Conservation (phyloP, 2,113 vertebrate species). For the Microtus pennsylvanicus region DNA sequence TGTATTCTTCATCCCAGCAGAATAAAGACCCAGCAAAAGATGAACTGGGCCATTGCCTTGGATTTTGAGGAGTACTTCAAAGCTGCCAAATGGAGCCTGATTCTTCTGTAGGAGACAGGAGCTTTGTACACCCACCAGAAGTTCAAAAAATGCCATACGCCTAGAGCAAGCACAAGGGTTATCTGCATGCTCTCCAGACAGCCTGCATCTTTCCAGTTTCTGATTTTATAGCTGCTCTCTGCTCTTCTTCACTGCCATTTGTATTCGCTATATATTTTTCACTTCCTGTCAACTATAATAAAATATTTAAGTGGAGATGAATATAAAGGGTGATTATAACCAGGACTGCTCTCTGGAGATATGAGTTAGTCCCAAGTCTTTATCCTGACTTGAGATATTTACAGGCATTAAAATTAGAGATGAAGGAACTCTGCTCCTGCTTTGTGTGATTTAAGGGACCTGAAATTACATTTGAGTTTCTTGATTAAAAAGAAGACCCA, state of each 20-base stretch:
- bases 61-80: neutral
- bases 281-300: neutral
- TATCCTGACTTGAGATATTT: conserved; percentile 34
- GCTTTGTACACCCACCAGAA: neutral
- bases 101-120: neutral
- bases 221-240: neutral
- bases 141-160: neutral
- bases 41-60: neutral
- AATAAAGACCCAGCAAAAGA: neutral
- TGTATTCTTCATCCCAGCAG: neutral
- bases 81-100: neutral
- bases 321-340: neutral
- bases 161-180: neutral
- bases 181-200: neutral
- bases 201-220: neutral
- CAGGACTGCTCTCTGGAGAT: neutral
- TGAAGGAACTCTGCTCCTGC: neutral
- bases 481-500: conserved; percentile 40
- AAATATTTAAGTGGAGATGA: conserved; percentile 26
- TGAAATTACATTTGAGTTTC: conserved; percentile 22
- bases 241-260: neutral
- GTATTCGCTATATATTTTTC: neutral
- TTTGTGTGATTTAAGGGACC: conserved; percentile 56
- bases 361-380: neutral
- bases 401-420: conserved; percentile 45